Base-by-base conservation (phyloP, 2,888 invertebrate genomes). In the Acanthosoma haemorrhoidale region DNA sequence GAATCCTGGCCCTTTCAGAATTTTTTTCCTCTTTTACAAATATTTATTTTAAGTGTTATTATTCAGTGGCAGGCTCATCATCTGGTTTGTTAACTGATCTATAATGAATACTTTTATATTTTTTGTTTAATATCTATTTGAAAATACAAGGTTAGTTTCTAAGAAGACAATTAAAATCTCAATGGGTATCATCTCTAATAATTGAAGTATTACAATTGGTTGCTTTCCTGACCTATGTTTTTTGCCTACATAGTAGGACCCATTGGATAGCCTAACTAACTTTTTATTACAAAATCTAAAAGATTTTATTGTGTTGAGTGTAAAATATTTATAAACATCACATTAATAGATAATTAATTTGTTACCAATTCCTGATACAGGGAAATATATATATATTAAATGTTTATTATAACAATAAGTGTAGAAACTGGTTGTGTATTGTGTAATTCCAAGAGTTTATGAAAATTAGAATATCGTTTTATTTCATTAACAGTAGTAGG, bases 361-460 rank as follows among this genome's bases (percentile, higher is more conserved):
- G 15, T 29, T 39, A 64, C 36, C 21, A 39, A 64, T 41, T 64
- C 64, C 64, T 64, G 21, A 64, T 64, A 64, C 64, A 64, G 64
- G 64, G 64, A 38, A 36, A 21, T 36, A 21, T n/a, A n/a, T 16
- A 57, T 57, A 11, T 21, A 59, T 34, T 59, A 32, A 64, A 64
- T 36, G 34, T 64, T 64, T 39, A 64, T 41, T 41, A 39, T 64
- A 29, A 34, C 11, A 38, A 21, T 39, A 64, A 64, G 25, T 21
- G 64, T 64, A 64, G 64, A 25, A 64, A 64, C 31, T 64, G 64
- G 61, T 61, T 64, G 64, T 64, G 21, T 64, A 41, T 29, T 64
- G 64, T 64, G 64, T 41, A 64, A 64, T 36, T 39, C 21, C 34
- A 21, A 61, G 21, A 61, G 36, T 21, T 61, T 36, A 36, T 21